Evolutionary conservation across 2,797 vertebrate genomes (phyloP).

Genomic region (Champsocephalus gunnari): DNA sequence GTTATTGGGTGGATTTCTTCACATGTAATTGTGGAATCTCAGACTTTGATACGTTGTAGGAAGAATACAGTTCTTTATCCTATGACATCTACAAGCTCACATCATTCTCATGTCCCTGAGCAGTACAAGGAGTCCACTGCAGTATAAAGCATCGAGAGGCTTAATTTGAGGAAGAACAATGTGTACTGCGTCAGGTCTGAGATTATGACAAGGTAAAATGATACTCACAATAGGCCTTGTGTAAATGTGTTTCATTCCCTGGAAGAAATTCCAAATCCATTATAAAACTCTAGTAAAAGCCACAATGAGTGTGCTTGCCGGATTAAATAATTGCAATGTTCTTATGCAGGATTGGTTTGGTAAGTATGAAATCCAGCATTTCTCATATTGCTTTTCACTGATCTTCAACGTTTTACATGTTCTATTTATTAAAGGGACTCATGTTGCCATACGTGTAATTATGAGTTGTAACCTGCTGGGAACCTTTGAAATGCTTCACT

Average conservation of each 20-base stretch:
- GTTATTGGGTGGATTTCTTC: not conserved
- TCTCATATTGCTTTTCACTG: too few relatives aligned
- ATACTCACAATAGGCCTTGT: constrained; percentile 23
- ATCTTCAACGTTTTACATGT: not conserved
- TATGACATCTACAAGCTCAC: not conserved
- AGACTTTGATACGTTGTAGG: too few relatives aligned
- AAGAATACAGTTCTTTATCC: not conserved
- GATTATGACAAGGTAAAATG: constrained; percentile 34
- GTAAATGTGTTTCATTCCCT: constrained; percentile 21
- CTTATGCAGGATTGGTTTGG: constrained; percentile 35
- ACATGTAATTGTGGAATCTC: not conserved
- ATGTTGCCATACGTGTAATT: not conserved
- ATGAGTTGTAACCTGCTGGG: not conserved
- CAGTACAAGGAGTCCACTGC: not conserved
- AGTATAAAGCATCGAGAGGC: not conserved
- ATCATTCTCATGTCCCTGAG: too few relatives aligned
- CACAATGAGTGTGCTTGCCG: constrained; percentile 29
- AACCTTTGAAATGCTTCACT: not conserved
- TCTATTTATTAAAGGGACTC: not conserved
- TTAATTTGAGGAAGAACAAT: not conserved
- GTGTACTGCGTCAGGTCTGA: constrained; percentile 17
- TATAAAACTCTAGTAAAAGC: constrained; percentile 35
- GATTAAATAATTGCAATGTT: constrained; percentile 50
- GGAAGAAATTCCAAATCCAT: constrained; percentile 30
- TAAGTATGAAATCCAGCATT: constrained; percentile 24